phyloP scores from a whole-genome alignment of 2,113 vertebrate species.

The Alligator mississippiensis region DNA sequence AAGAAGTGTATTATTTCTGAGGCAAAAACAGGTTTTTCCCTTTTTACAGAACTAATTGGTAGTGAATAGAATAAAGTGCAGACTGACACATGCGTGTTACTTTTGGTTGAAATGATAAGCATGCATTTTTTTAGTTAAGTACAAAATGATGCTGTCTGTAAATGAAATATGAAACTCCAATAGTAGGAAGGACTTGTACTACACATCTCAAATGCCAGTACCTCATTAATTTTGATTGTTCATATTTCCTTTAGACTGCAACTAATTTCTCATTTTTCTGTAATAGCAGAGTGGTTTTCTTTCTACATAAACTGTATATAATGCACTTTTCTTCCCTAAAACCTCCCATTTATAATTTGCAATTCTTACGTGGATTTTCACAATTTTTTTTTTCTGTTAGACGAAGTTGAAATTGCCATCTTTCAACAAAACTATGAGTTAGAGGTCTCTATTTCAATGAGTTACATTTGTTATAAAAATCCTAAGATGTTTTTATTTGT shows the following conservation, averaged over 20 bases:
- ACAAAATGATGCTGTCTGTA: background rate
- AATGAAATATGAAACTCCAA: background rate
- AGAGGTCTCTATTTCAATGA: background rate
- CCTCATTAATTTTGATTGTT: background rate
- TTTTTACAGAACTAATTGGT: constrained; percentile 14
- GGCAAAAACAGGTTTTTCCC: background rate
- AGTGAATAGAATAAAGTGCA: background rate
- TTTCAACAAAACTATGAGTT: no score
- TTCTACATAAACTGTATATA: rapidly evolving
- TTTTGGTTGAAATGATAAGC: rapidly evolving
- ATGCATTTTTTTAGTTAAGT: background rate
- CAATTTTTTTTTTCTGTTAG: background rate
- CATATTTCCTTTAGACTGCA: background rate
- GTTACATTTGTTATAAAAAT: constrained; percentile 34
- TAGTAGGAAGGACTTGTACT: background rate
- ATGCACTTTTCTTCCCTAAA: rapidly evolving
- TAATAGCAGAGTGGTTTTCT: background rate
- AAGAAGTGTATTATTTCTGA: constrained; percentile 39
- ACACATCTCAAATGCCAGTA: background rate
- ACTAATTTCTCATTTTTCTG: background rate
- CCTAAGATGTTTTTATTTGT: constrained; percentile 75
- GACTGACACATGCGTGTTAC: rapidly evolving
- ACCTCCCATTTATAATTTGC: rapidly evolving
- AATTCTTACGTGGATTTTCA: background rate
- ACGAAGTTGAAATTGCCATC: background rate